Evolutionary conservation across 92 coral and sea anemone species (phyloP).

Genomic region (Pocillopora meandrina): DNA sequence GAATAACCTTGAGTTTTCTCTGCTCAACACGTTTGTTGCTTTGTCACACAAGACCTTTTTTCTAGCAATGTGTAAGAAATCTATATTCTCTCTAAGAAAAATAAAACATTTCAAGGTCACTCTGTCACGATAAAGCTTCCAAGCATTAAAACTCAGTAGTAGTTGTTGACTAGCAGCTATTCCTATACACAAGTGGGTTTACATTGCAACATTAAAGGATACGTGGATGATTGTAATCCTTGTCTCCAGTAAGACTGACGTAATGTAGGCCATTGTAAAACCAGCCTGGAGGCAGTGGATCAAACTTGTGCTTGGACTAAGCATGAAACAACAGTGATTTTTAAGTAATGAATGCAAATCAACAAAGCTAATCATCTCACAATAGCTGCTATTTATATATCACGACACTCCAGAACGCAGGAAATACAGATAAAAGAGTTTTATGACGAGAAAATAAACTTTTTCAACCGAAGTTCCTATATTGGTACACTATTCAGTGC

Average conservation of each 20-base stretch:
- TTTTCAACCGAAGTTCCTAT: too few relatives aligned
- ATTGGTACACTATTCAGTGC: too few relatives aligned
- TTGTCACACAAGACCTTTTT: neutral
- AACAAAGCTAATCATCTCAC: neutral
- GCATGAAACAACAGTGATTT: neutral
- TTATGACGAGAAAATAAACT: too few relatives aligned
- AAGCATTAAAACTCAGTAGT: neutral
- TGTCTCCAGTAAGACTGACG: conserved; percentile 82
- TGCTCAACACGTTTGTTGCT: neutral
- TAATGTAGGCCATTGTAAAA: conserved; percentile 80
- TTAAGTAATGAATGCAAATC: neutral
- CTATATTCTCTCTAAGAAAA: neutral
- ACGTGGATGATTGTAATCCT: conserved; percentile 77
- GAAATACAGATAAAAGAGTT: too few relatives aligned
- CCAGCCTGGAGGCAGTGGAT: conserved; percentile 87
- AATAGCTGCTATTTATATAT: too few relatives aligned
- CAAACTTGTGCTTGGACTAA: conserved; percentile 77
- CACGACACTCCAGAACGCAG: too few relatives aligned
- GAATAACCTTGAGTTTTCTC: conserved; percentile 1
- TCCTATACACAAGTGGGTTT: neutral
- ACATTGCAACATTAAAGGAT: conserved; percentile 53
- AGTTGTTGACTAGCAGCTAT: neutral
- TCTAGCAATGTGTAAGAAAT: neutral
- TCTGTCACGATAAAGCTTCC: neutral
- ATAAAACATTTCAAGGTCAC: neutral